Base-by-base conservation (phyloP, 2,888 invertebrate genomes). In the Rutpela maculata region DNA sequence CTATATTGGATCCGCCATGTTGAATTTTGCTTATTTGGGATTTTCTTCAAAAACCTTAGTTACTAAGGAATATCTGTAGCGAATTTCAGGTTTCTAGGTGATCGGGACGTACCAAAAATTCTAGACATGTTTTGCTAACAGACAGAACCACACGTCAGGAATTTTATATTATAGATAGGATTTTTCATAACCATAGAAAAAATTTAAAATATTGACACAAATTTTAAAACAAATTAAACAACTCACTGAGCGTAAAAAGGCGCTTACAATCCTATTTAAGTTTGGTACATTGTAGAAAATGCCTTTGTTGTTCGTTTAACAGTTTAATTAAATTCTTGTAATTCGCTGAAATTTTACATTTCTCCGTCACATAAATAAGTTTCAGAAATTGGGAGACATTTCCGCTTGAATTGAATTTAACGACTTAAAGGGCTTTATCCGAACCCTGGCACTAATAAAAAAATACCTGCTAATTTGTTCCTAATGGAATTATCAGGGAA, bases 281-380 rank as follows among this genome's bases (percentile, higher is more conserved):
- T 63, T 15, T 12, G 35, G 35, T 63, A 9, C 17, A 22, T 26
- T 57, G 62, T 35, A 35, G 15, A 7, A n/a, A 35, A 35, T 17
- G 17, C 35, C 35, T 63, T 17, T 63, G 62, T 62, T 60, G 35
- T 31, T 63, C 35, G 63, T 63, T 26, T 26, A 63, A 63, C 63
- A 35, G n/a, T 31, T 63, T 63, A 63, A 63, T 63, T 63, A 63
- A 63, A 63, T 63, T 63, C 63, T 35, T 63, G 63, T 63, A 63
- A 63, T 35, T n/a, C 9, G 31, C 17, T 15, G 63, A 63, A 63
- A 57, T 57, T 57, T 57, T 19, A 57, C 7, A 15, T 63, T 26
- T 17, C 35, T 31, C 17, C 17, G 35, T 31, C 63, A 63, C 63
- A 63, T 63, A 63, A 63, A 63, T 31, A 63, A 63, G 17, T 26